Percentiles rank a stretch among this genome's conserved stretches.
phyloP scores from a whole-genome alignment of 2,888 invertebrate genomes.

The Stenichneumon culpator region DNA sequence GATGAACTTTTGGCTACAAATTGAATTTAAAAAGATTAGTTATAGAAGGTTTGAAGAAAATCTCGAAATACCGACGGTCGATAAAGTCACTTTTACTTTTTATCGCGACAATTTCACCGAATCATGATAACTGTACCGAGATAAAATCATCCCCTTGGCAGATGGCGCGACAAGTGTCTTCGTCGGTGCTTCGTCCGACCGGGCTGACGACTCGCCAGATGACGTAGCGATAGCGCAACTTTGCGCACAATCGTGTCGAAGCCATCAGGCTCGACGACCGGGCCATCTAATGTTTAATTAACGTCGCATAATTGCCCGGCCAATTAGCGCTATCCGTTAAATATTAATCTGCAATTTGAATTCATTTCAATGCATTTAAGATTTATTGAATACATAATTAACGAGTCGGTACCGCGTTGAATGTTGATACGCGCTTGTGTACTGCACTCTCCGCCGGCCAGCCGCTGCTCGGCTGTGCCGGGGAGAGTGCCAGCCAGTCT shows the following conservation, averaged over 20 bases:
- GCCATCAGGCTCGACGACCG: conserved; percentile 12
- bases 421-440: conserved; percentile 61
- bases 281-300: conserved; percentile 82
- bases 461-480: conserved; percentile 5
- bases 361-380: conserved; percentile 83
- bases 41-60: background rate
- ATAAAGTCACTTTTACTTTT: background rate
- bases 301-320: conserved; percentile 81
- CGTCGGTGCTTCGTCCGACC: background rate
- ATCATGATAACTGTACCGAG: background rate
- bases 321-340: conserved; percentile 82
- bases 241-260: conserved; percentile 16
- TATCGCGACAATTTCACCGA: background rate
- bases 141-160: background rate
- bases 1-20: background rate
- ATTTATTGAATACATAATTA: conserved; percentile 84
- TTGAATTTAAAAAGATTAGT: background rate
- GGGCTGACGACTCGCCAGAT: conserved; percentile 68
- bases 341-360: conserved; percentile 85
- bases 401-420: conserved; percentile 76
- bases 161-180: conserved; percentile 27
- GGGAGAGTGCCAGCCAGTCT: conserved; percentile 18
- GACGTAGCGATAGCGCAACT: conserved; percentile 63
- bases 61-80: background rate
- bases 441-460: background rate